A percentile compares a stretch with the other conserved stretches of the same genome.
Evolutionary conservation across 2,113 vertebrate species (phyloP).

Genomic region (Periophthalmus modestus): DNA sequence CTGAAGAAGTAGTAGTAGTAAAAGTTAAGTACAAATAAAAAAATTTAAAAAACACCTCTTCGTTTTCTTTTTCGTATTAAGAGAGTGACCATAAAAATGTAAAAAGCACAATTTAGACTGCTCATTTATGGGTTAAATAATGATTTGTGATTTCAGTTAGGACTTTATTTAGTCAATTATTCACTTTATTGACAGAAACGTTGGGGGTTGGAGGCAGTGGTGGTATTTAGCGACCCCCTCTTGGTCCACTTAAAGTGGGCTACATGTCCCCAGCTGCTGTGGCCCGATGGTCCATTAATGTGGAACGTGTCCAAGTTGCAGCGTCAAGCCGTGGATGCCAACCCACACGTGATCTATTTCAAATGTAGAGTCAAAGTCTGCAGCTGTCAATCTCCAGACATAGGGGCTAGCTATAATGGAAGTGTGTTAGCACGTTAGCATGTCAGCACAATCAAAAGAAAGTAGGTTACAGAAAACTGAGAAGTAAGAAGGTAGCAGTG

Average conservation of each 20-base stretch:
- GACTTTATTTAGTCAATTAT: too few relatives aligned
- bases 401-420: neutral
- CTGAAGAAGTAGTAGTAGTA: neutral
- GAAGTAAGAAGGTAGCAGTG: neutral
- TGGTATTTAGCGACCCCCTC: neutral
- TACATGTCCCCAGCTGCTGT: slow-evolving; percentile 49
- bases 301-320: slow-evolving; percentile 38
- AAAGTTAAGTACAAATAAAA: neutral
- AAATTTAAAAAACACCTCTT: too few relatives aligned
- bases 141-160: too few relatives aligned
- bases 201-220: neutral
- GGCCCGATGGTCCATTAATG: slow-evolving; percentile 16
- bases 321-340: slow-evolving; percentile 21
- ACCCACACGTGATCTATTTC: slow-evolving; percentile 9
- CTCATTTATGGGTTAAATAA: neutral
- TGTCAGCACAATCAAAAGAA: neutral
- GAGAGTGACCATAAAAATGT: neutral
- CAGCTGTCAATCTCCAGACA: slow-evolving; percentile 36
- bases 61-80: neutral
- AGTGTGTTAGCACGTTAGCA: slow-evolving; percentile 2
- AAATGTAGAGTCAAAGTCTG: slow-evolving; percentile 17
- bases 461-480: neutral
- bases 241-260: slow-evolving; percentile 15
- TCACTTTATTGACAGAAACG: neutral
- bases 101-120: neutral